Base-by-base conservation (phyloP, 2,113 vertebrate genomes). In the Scortum barcoo region DNA sequence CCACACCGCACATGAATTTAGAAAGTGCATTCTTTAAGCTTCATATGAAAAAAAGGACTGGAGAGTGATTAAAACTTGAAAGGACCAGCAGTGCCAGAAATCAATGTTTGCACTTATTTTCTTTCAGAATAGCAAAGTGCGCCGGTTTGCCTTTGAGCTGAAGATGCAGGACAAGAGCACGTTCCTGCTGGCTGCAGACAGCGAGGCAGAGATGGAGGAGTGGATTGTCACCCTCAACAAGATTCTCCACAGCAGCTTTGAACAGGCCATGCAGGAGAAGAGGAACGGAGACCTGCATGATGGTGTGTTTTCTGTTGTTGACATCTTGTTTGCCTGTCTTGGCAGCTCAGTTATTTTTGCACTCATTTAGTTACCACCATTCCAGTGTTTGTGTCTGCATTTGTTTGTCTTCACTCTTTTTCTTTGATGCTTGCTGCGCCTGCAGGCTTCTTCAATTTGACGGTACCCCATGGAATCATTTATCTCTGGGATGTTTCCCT, bases 101-200 rank as follows among this genome's bases (percentile, higher is more conserved):
- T 40, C 63, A 24, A 9, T 30, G 36, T 77, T 67, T 54, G 51
- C 44, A 0, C 38, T 19, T 46, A 9, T 40, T 28, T 28, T 14
- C 33, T 65, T 90, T 50, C 63, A 99, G 98, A 99, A 99, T 93
- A 97, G 96, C 88, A 98, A 97, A 94, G 97, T 99, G 85, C 95
- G 97, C 20, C 97, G 98, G 17, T 99, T 98, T 78, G 97, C 97
- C 7, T 99, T 99, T 81, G 98, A 99, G 93, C 95, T 99, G 77
- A 99, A 99, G 95, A 99, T 99, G 98, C 98, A 99, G 89, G 98
- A 99, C 84, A 99, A 98, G 91, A 99, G 98, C 89, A 98, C 96
- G 38, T 99, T 97, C 87, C 96, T 99, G 74, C 88, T 99, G 92
- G 98, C 98, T 17, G 97, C 98, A 7, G 98, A 99, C 84, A 96